Conservation (phyloP, 2,113 vertebrate species). For the Gnathochromis pfefferi region DNA sequence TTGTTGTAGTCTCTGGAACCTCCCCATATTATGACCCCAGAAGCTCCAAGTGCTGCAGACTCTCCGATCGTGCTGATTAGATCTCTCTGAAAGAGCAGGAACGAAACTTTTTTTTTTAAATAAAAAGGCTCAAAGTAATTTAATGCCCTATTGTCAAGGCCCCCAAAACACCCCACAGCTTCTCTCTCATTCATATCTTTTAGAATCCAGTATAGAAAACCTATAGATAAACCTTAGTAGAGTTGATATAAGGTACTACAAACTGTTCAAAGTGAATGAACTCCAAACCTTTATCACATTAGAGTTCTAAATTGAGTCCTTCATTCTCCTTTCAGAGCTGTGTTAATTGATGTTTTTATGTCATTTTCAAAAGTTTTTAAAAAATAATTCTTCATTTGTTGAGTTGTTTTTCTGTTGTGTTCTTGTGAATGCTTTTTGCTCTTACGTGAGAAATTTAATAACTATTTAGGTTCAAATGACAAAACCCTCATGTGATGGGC, state of each 20-base stretch:
- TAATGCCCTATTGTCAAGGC: background rate
- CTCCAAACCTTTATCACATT: background rate
- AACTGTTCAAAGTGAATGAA: background rate
- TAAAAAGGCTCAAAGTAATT: background rate
- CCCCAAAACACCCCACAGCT: background rate
- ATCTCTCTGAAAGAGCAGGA: slow-evolving; percentile 67
- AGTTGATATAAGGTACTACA: background rate
- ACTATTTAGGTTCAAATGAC: background rate
- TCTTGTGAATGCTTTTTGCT: background rate
- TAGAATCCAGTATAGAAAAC: background rate
- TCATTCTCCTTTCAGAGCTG: background rate
- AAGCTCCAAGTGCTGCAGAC: slow-evolving; percentile 84
- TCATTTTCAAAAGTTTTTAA: background rate
- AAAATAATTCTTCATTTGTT: background rate
- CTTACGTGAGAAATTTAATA: background rate
- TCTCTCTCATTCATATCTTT: background rate
- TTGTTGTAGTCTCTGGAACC: slow-evolving; percentile 74
- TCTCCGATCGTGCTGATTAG: slow-evolving; percentile 88
- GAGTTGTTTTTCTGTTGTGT: background rate
- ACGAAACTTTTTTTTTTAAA: background rate
- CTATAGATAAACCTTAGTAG: background rate
- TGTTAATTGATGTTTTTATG: background rate
- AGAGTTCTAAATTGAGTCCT: background rate
- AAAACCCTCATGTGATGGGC: background rate
- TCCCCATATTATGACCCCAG: slow-evolving; percentile 88